Evolutionary conservation across 2,888 invertebrate species (phyloP).

Genomic region (Cerceris ruficornis): DNA sequence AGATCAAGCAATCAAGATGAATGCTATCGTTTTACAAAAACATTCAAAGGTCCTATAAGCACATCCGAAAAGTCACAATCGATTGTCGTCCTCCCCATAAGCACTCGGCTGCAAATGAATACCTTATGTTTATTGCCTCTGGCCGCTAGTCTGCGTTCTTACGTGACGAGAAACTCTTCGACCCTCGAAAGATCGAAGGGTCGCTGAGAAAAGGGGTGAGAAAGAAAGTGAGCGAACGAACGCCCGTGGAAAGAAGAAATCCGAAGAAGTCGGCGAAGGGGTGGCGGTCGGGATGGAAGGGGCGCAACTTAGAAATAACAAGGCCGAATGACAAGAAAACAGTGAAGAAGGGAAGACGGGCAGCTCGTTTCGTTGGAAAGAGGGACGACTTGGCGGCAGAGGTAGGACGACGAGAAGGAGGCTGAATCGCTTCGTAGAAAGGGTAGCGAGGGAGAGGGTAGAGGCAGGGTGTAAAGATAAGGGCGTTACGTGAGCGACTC

Average conservation of each 20-base stretch:
- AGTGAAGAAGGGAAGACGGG: conserved; percentile 60
- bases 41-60: conserved; percentile 11
- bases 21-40: background rate
- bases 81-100: conserved; percentile 13
- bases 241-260: conserved; percentile 26
- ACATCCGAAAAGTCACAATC: conserved; percentile 3
- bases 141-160: conserved; percentile 28
- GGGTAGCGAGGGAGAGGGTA: conserved; percentile 32
- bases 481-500: conserved; percentile 78
- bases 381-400: conserved; percentile 38
- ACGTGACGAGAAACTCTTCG: conserved; percentile 33
- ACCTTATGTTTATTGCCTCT: conserved; percentile 38
- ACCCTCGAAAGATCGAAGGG: conserved; percentile 57
- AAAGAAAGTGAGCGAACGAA: conserved; percentile 38
- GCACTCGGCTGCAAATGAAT: conserved; percentile 32
- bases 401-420: conserved; percentile 17
- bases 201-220: conserved; percentile 38
- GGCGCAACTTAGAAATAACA: conserved; percentile 72
- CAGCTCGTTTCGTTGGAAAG: conserved; percentile 47
- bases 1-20: background rate
- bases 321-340: conserved; percentile 73
- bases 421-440: conserved; percentile 37
- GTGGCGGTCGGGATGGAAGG: background rate
- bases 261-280: conserved; percentile 17
- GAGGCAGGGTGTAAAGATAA: conserved; percentile 74